Percentiles rank a stretch among this genome's conserved stretches.
Evolutionary conservation across 2,113 vertebrate genomes (phyloP).

Genomic region (Patagioenas fasciata): DNA sequence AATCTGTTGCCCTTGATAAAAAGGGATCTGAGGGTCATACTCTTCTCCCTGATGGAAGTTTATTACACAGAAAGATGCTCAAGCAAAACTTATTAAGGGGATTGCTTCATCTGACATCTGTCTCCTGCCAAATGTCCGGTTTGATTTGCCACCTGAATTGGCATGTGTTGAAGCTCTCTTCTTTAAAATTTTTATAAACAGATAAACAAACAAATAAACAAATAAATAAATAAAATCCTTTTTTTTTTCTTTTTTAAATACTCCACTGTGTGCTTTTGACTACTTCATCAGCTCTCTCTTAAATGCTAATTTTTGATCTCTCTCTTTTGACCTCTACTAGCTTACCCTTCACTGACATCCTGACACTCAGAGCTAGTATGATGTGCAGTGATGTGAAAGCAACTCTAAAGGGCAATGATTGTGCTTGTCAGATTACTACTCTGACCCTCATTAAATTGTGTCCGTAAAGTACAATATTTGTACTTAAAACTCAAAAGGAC

Average conservation of each 20-base stretch:
- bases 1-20: conserved; percentile 15
- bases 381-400: not conserved
- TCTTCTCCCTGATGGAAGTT: not conserved
- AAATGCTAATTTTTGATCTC: not conserved
- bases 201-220: too few species aligned
- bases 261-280: not conserved
- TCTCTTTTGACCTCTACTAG: not conserved
- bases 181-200: too few species aligned
- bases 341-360: not conserved
- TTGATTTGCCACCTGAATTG: not conserved
- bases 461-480: not conserved
- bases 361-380: not conserved
- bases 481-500: not conserved
- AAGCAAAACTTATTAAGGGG: not conserved
- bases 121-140: not conserved
- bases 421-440: not conserved
- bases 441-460: not conserved
- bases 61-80: conserved; percentile 14
- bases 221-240: too few species aligned
- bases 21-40: not conserved
- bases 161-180: not conserved
- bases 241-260: not conserved
- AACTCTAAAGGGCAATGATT: not conserved
- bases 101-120: not conserved
- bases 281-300: not conserved